A percentile compares a stretch with the other conserved stretches of the same genome.
These are phyloP conservation scores for Liodrosophila aerea DNA, from an alignment of 2,888 invertebrate species.

Conservation along the genomic window DNA sequence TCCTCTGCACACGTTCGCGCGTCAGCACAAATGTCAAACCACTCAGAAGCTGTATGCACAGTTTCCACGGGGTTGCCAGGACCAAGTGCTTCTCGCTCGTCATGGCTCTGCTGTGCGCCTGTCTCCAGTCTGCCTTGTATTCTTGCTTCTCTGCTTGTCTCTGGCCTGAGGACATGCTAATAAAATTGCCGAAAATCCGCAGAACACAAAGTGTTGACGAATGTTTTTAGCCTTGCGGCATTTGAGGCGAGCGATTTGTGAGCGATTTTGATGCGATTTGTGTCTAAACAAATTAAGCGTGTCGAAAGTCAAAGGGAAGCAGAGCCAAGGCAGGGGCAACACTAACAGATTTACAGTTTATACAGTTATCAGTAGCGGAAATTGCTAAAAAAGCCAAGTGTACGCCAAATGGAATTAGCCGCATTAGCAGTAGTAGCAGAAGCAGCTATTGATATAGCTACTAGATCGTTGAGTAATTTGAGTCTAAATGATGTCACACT, in stretches of 20 bases:
- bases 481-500: slow-evolving; percentile 55
- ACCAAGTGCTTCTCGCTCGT: slow-evolving; percentile 28
- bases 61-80: not conserved
- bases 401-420: slow-evolving; percentile 23
- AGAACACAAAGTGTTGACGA: slow-evolving; percentile 67
- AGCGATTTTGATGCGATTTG: slow-evolving; percentile 53
- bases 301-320: slow-evolving; percentile 66
- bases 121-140: slow-evolving; percentile 17
- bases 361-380: slow-evolving; percentile 26
- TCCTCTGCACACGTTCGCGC: slow-evolving; percentile 77
- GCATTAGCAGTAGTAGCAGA: slow-evolving; percentile 9
- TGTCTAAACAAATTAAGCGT: slow-evolving; percentile 73
- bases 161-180: slow-evolving; percentile 69
- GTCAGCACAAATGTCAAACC: slow-evolving; percentile 79
- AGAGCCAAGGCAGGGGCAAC: slow-evolving; percentile 7
- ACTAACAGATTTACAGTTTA: no score
- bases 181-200: slow-evolving; percentile 68
- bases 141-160: slow-evolving; percentile 12
- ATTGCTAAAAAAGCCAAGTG: slow-evolving; percentile 36
- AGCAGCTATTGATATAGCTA: slow-evolving; percentile 1
- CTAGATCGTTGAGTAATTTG: slow-evolving; percentile 34
- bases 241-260: slow-evolving; percentile 47
- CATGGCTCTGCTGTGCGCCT: slow-evolving; percentile 67
- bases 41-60: slow-evolving; percentile 50
- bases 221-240: slow-evolving; percentile 48